Base-by-base conservation (phyloP, 2,113 vertebrate genomes). In the Lasiurus cinereus region DNA sequence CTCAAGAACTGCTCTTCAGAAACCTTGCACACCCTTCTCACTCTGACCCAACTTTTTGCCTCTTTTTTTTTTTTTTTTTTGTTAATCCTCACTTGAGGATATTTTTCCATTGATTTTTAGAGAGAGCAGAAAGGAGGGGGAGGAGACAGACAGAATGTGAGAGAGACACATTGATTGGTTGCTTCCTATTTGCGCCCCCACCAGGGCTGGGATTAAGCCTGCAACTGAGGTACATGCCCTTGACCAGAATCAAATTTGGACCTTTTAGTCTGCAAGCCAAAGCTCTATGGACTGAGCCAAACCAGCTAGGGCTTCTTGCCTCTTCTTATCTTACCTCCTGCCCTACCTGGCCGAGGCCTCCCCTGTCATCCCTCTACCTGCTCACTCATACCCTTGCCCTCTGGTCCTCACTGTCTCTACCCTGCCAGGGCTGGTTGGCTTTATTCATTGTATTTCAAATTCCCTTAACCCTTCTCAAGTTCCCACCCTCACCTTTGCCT, bases 351-450 rank as follows among this genome's bases (percentile, higher is more conserved):
- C 70, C 77, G 6, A 56, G 67, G 39, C 21, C 29, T 27, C 8
- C 24, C 16, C 15, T 1, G 3, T 8, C 4, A 2, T 0, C 27
- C 22, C 50, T 59, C 70, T 50, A n/a, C 10, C 83, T 3, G 6
- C 46, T 56, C 62, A n/a, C 16, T 62, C 86, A 74, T 3, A 46
- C 18, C 33, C 59, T 29, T 19, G 92, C 31, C 59, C 33, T 52
- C 36, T 36, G 33, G 22, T 66, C 67, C 43, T 15, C 31, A 6
- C 3, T 16, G n/a, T 69, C 43, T 9, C 39, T 52, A 6, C 56
- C 43, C 73, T 33, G 27, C 64, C 43, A 69, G 90, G 21, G 1
- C 21, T 16, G 31, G 50, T 9, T 92, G 46, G 36, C 52, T 92
- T 56, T 83, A 77, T 39, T 80, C 5, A n/a, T 8, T 14, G 2